phyloP scores from a whole-genome alignment of 2,888 invertebrate species.

The Pachliopta kotzebuea region DNA sequence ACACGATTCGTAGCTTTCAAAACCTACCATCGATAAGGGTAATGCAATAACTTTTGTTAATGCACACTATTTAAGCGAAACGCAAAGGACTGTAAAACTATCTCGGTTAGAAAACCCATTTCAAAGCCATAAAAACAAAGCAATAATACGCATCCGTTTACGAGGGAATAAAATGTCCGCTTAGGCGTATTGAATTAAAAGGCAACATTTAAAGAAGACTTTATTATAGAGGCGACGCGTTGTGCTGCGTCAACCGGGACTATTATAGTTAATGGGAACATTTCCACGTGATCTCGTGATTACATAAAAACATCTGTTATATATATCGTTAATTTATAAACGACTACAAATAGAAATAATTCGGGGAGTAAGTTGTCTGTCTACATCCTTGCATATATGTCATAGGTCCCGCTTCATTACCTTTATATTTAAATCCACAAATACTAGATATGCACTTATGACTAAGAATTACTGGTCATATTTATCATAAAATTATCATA shows the following conservation, averaged over 20 bases:
- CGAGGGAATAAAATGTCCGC: constrained; percentile 41
- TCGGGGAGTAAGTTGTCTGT: too few species aligned
- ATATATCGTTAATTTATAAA: too few species aligned
- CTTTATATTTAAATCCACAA: too few species aligned
- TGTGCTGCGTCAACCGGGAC: constrained; percentile 22
- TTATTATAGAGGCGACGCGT: constrained; percentile 32
- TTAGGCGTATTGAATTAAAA: constrained; percentile 41
- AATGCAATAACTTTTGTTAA: not conserved
- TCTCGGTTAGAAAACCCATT: constrained; percentile 28
- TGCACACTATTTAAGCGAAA: constrained; percentile 10
- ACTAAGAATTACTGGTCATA: too few species aligned
- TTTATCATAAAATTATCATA: too few species aligned
- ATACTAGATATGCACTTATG: too few species aligned
- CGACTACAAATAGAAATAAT: too few species aligned
- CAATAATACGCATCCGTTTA: constrained; percentile 43
- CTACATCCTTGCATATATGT: too few species aligned
- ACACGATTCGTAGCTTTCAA: too few species aligned
- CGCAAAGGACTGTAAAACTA: constrained; percentile 5
- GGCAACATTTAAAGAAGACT: constrained; percentile 39
- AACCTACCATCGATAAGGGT: not conserved
- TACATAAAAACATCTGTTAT: too few species aligned
- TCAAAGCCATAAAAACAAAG: constrained; percentile 36
- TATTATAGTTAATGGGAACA: constrained; percentile 18
- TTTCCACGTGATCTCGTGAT: constrained; percentile 15
- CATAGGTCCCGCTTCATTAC: too few species aligned